These are phyloP conservation scores for Sarcophaga caerulescens DNA, from an alignment of 2,888 invertebrate genomes.

Conservation along the genomic window DNA sequence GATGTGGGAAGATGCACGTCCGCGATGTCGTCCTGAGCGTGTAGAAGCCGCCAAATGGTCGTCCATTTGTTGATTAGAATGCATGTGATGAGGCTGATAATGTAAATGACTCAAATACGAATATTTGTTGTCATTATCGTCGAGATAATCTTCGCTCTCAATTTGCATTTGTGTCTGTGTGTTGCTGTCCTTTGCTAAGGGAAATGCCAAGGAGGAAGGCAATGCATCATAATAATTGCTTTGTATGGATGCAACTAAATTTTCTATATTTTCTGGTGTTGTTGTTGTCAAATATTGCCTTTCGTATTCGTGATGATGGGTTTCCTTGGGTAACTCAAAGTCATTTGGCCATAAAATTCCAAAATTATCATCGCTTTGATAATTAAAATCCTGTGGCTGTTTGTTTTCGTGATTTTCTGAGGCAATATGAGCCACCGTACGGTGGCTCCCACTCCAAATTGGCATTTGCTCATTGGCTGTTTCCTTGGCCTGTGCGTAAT, in stretches of 20 bases:
- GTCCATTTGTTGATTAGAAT: neutral
- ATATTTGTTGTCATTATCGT: constrained; percentile 50
- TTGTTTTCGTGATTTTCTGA: neutral
- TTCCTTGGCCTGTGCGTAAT: neutral
- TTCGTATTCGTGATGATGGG: neutral
- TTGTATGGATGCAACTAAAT: neutral
- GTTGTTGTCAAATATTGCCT: neutral
- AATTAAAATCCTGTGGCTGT: constrained; percentile 54
- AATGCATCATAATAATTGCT: neutral
- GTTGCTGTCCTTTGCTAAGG: neutral
- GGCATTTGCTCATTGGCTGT: neutral
- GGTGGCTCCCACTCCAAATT: neutral
- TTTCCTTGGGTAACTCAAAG: neutral
- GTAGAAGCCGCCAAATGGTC: constrained; percentile 70
- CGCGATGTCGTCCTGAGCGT: constrained; percentile 77
- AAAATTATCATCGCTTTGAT: constrained; percentile 62
- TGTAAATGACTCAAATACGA: neutral
- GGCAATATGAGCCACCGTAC: neutral
- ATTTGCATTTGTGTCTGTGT: neutral
- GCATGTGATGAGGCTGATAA: constrained; percentile 9
- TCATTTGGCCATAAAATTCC: constrained; percentile 11
- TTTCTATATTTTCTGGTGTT: neutral
- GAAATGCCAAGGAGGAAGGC: neutral
- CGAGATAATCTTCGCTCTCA: constrained; percentile 44
- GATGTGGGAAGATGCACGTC: constrained; percentile 71